A percentile compares a stretch with the other conserved stretches of the same genome.
Evolutionary conservation across 2,113 vertebrate species (phyloP).

Genomic region (Asarcornis scutulata): DNA sequence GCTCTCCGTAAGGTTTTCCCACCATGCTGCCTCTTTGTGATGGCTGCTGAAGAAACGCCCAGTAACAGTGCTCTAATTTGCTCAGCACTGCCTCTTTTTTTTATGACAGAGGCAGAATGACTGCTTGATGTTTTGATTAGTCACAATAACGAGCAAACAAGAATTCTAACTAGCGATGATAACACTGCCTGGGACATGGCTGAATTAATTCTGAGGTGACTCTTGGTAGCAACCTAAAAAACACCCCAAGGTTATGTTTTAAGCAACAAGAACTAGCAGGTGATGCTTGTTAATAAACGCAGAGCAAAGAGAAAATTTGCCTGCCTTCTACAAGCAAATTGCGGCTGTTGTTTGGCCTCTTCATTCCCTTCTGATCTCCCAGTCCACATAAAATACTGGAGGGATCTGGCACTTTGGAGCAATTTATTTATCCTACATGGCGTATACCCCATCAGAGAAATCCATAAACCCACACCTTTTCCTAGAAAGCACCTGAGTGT

Average conservation of each 20-base stretch:
- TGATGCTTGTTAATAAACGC: neutral
- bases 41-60: neutral
- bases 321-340: neutral
- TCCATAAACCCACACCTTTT: neutral
- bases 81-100: neutral
- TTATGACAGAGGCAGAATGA: neutral
- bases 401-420: neutral
- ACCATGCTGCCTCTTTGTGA: neutral
- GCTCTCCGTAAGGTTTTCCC: neutral
- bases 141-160: neutral
- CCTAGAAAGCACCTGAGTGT: neutral
- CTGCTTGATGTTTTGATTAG: neutral
- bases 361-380: neutral
- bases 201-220: neutral
- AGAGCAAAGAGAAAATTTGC: neutral
- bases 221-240: neutral
- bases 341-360: neutral
- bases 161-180: neutral
- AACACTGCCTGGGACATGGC: neutral
- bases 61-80: neutral
- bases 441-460: neutral
- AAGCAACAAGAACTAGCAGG: neutral
- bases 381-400: neutral
- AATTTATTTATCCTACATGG: neutral
- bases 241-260: neutral